Evolutionary conservation across 30 jellyfish, hydroid and myxozoan species (phyloP), one percentile per base, ranked within the genome.

Genomic region (Aurelia sp.): DNA sequence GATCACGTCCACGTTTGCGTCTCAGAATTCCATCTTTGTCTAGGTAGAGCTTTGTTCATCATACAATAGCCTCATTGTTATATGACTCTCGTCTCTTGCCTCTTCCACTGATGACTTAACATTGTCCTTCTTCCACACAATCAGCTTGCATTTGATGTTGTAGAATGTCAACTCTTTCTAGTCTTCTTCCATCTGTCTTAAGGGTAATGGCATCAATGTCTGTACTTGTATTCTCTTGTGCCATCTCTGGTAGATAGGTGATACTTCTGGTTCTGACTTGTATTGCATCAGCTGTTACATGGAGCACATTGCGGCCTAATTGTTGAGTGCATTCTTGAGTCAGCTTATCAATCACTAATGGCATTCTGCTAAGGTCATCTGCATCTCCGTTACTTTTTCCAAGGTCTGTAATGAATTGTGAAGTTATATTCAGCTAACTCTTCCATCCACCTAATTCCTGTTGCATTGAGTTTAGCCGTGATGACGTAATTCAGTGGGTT

Each of bases 21-120:
- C 80, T 69, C 13, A 69, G 62, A 66, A 69, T 69, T 66, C 80
- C 80, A 1, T 69, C 80, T 69, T 40, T 40, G 62, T 69, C 80
- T 19, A 69, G 66, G 40, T 69, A 37, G 80, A 69, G 80, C 37
- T 69, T 69, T 27, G 23, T 13, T 66, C 80, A 69, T 69, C 80
- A 37, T 22, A 69, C 3, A 69, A 69, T 16, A 69, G 80, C 80
- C 80, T 69, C 80, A 2, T 69, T 69, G 80, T 69, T 69, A 69
- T 40, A 60, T 69, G 80, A 22, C 80, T 37, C 5, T 69, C 85
- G 6, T 44, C 41, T 47, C 71, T 47, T 16, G 51, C 61, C 51
- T 50, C 72, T 73, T 73, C 85, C 2, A 57, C 27, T 40, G 73
- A 73, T 73, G 85, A 73, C 51, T 73, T 73, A 41, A 51, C 6